These are phyloP conservation scores for Pogoniulus pusillus DNA, from an alignment of 2,797 vertebrate genomes.

Conservation along the genomic window DNA sequence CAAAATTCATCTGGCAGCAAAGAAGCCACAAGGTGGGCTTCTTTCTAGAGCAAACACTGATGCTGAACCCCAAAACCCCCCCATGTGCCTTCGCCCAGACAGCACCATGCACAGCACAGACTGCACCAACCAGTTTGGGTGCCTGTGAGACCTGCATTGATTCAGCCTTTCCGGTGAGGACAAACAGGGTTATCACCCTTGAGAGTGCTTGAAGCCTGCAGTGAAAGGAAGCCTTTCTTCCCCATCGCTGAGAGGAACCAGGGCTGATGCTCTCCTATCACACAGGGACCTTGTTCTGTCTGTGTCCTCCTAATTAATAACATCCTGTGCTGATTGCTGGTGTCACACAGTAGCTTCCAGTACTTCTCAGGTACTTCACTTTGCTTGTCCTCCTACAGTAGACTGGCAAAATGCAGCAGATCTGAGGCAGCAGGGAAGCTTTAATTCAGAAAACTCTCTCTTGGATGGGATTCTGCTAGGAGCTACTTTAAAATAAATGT, in stretches of 20 bases:
- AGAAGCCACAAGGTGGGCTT: background rate
- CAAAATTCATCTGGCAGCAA: background rate
- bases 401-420: background rate
- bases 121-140: background rate
- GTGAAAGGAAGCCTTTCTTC: conserved; percentile 15
- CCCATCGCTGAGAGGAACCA: background rate
- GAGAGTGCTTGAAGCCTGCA: background rate
- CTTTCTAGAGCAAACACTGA: background rate
- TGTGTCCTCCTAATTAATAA: background rate
- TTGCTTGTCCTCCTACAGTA: background rate
- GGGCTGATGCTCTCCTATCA: background rate
- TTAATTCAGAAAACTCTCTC: background rate
- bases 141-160: rapidly evolving
- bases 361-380: background rate
- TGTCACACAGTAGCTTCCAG: background rate
- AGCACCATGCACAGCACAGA: background rate
- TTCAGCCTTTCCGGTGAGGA: background rate
- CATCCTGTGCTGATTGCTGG: background rate
- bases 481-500: background rate
- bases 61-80: background rate
- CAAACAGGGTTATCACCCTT: conserved; percentile 18
- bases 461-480: background rate
- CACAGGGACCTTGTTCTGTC: background rate
- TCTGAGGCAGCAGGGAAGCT: background rate
- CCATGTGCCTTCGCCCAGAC: rapidly evolving